Conservation (phyloP, 2,797 vertebrate species). For the Myoxocephalus aenaeus region DNA sequence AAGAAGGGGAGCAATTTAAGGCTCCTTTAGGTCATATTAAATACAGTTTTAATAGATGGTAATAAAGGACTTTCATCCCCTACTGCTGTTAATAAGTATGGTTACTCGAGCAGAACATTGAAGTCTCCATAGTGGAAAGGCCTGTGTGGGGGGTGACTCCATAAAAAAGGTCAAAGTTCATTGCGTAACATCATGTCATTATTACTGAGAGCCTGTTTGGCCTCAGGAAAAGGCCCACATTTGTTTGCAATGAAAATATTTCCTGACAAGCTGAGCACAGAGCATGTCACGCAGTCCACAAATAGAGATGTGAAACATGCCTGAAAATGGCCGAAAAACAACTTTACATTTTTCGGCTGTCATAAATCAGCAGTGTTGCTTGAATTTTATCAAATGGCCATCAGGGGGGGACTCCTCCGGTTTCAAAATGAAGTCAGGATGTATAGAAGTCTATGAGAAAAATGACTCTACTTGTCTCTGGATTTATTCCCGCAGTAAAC, state of each 20-base stretch:
- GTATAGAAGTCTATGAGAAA: not conserved
- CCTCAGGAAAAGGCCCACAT: conserved; percentile 41
- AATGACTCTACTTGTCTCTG: not conserved
- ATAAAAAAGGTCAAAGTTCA: conserved; percentile 43
- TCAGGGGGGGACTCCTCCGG: not conserved
- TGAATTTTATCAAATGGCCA: not conserved
- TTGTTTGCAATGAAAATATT: conserved; percentile 51
- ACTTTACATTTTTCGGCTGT: not conserved
- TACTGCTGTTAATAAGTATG: conserved; percentile 4
- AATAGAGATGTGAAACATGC: conserved; percentile 13
- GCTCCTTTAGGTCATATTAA: not conserved
- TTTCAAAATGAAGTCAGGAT: not conserved
- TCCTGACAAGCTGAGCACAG: conserved; percentile 39
- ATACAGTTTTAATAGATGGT: not conserved
- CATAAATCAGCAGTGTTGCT: not conserved
- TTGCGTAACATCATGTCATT: conserved; percentile 45
- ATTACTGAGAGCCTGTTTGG: conserved; percentile 20
- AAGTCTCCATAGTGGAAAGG: not conserved
- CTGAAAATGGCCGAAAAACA: conserved; percentile 32
- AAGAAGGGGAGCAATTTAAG: not conserved
- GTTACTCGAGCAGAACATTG: not conserved
- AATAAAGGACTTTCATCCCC: not conserved
- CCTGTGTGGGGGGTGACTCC: not conserved
- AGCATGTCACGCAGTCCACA: not conserved
- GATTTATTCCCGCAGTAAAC: not conserved